Percentiles rank a stretch among this genome's conserved stretches.
Evolutionary conservation across 2,113 vertebrate genomes (phyloP).

Genomic region (Cettia cetti): DNA sequence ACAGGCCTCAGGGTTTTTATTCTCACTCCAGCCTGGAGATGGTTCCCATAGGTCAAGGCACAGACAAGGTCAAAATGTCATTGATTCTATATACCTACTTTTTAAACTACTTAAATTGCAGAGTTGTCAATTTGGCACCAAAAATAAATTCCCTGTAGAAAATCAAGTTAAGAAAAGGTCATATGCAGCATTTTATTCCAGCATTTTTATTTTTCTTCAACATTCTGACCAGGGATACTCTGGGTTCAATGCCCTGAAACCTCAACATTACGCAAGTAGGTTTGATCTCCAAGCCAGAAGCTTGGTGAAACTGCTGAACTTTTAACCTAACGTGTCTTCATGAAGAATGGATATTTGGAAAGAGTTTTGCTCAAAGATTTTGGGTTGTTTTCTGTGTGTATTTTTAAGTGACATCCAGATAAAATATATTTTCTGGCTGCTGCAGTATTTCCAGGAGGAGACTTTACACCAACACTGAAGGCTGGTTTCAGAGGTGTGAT

Average conservation of each 20-base stretch:
- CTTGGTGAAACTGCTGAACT: conserved; percentile 55
- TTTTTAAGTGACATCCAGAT: conserved; percentile 54
- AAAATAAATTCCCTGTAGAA: conserved; percentile 8
- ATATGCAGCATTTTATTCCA: conserved; percentile 20
- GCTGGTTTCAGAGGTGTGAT: neutral
- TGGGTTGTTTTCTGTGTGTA: conserved; percentile 2
- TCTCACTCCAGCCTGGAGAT: neutral
- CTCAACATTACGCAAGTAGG: conserved; percentile 53
- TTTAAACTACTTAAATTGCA: neutral
- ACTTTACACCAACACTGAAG: neutral
- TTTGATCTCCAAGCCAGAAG: conserved; percentile 52
- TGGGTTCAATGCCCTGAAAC: conserved; percentile 52
- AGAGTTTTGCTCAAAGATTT: neutral
- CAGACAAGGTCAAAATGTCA: neutral
- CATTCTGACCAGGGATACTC: conserved; percentile 35
- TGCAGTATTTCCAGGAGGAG: conserved; percentile 4
- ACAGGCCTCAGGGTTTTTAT: neutral
- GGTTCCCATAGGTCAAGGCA: neutral
- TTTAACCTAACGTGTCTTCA: conserved; percentile 59
- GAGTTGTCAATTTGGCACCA: neutral
- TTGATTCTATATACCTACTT: neutral
- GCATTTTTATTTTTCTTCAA: conserved; percentile 55
- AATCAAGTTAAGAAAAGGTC: conserved; percentile 42
- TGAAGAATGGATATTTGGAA: conserved; percentile 50
- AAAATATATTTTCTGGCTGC: conserved; percentile 57